These are phyloP conservation scores for Phthorimaea operculella DNA, from an alignment of 1,140 invertebrate genomes.

Conservation along the genomic window DNA sequence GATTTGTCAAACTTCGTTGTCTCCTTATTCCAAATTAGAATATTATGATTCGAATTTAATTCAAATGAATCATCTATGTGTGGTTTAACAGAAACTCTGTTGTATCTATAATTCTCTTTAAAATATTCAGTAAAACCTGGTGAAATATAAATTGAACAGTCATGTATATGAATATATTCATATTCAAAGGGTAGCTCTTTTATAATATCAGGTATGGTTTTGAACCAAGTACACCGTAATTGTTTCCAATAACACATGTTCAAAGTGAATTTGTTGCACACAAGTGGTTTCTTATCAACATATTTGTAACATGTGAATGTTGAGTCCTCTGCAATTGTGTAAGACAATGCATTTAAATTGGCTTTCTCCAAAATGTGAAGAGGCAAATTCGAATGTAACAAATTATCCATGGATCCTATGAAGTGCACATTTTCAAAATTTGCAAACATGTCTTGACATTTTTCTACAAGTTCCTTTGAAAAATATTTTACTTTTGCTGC, in stretches of 20 bases:
- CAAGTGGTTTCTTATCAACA: conserved; percentile 9
- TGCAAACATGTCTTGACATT: conserved; percentile 32
- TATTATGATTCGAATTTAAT: conserved; percentile 19
- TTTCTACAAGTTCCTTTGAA: background rate
- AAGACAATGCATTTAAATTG: conserved; percentile 25
- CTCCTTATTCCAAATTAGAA: conserved; percentile 36
- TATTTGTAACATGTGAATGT: conserved; percentile 11
- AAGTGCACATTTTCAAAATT: conserved; percentile 42
- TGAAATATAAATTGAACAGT: too few species aligned
- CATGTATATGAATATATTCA: background rate
- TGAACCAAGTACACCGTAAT: background rate
- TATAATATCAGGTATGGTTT: background rate
- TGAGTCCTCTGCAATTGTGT: conserved; percentile 19
- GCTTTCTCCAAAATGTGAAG: conserved; percentile 25
- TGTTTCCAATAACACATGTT: conserved; percentile 22
- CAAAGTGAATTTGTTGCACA: conserved; percentile 15
- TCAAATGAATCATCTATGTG: background rate
- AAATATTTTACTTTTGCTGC: conserved; percentile 9
- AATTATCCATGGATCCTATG: conserved; percentile 27
- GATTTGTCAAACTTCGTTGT: conserved; percentile 31
- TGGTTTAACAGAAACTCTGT: background rate
- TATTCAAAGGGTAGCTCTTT: background rate
- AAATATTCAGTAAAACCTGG: too few species aligned
- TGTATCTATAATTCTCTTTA: too few species aligned
- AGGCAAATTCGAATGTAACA: conserved; percentile 23